Percentiles rank a stretch among this genome's conserved stretches.
phyloP scores from a whole-genome alignment of 2,797 vertebrate genomes.

The Mormyrops attenuatus region DNA sequence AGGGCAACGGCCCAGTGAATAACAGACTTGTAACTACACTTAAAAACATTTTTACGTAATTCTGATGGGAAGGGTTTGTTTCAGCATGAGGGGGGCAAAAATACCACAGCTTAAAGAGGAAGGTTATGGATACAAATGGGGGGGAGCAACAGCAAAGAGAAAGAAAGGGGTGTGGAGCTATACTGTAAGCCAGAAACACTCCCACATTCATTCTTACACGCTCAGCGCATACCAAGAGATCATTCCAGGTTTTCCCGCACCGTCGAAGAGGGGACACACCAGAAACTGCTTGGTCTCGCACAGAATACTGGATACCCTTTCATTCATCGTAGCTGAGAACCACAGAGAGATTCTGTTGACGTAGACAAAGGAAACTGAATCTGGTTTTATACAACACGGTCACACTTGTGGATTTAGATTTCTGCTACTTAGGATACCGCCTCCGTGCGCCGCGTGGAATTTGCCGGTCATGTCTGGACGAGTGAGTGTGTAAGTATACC shows the following conservation, averaged over 20 bases:
- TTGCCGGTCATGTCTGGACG: conserved; percentile 40
- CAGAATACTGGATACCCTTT: neutral
- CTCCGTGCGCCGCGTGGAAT: neutral
- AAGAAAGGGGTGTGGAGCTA: conserved; percentile 44
- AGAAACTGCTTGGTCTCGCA: neutral
- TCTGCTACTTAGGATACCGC: neutral
- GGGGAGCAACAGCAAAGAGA: neutral
- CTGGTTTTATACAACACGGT: neutral
- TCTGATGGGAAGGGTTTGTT: neutral
- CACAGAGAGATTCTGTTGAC: neutral
- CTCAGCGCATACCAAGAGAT: neutral
- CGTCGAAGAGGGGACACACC: neutral
- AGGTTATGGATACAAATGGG: neutral
- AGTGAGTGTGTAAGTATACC: conserved; percentile 26
- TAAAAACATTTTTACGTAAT: neutral
- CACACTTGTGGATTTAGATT: neutral
- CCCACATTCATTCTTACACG: neutral
- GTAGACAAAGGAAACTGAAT: neutral
- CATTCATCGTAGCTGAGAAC: neutral
- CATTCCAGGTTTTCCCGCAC: neutral
- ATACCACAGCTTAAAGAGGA: neutral
- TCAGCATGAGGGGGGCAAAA: neutral
- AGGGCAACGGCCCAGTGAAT: no score
- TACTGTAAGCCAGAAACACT: neutral
- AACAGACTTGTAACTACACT: neutral